A percentile compares a stretch with the other conserved stretches of the same genome.
phyloP scores from a whole-genome alignment of 2,797 vertebrate species.

The Gobio occitaniae region DNA sequence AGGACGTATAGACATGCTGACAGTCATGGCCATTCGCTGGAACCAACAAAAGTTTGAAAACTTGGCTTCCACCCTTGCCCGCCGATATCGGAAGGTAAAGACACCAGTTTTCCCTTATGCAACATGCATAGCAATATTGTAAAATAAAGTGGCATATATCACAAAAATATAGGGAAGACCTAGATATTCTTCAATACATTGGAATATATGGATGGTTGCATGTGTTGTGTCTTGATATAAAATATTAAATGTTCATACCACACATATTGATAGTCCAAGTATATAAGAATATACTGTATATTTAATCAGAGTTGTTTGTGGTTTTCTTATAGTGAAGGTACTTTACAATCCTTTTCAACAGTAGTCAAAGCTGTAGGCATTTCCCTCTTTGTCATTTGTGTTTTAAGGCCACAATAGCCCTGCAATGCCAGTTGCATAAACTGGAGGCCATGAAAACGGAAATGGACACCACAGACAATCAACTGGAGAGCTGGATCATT shows the following conservation, averaged over 20 bases:
- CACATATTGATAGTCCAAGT: not conserved
- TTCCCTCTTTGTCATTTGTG: not conserved
- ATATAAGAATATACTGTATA: not conserved
- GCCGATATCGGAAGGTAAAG: conserved; percentile 27
- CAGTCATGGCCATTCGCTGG: not conserved
- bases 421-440: not conserved
- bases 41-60: not conserved
- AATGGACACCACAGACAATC: not conserved
- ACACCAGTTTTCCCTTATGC: not conserved
- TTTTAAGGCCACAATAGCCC: conserved; percentile 21
- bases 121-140: not conserved
- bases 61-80: not conserved
- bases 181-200: too few species aligned
- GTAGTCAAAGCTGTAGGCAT: not conserved
- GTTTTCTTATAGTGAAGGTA: not conserved
- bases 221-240: not conserved
- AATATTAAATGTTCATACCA: too few species aligned
- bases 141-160: not conserved
- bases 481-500: conserved; percentile 6
- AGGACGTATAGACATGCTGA: not conserved
- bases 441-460: not conserved
- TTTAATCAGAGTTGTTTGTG: not conserved
- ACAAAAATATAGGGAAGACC: too few species aligned
- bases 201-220: too few species aligned
- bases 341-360: too few species aligned